Percentiles rank a stretch among this genome's conserved stretches.
phyloP scores from a whole-genome alignment of 2,888 invertebrate genomes.

The Drosophila ezoana region DNA sequence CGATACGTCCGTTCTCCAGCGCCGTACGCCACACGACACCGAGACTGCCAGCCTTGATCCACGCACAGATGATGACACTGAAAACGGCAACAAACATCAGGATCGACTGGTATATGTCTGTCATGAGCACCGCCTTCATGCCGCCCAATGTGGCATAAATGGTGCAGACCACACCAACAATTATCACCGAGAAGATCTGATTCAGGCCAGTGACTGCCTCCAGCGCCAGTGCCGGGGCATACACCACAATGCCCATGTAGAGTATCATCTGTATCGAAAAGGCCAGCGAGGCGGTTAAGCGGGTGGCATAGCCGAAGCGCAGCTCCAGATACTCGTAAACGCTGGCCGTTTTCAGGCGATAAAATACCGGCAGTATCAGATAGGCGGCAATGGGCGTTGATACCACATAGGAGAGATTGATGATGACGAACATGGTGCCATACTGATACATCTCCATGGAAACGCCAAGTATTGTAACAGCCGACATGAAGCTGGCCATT shows the following conservation, averaged over 20 bases:
- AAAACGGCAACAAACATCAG: constrained; percentile 94
- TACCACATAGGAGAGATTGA: constrained; percentile 91
- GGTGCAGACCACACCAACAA: constrained; percentile 89
- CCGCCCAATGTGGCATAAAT: constrained; percentile 95
- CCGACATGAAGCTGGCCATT: constrained; percentile 98
- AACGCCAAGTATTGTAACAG: constrained; percentile 94
- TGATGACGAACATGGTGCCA: constrained; percentile 92
- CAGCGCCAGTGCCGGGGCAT: constrained; percentile 96
- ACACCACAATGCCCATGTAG: constrained; percentile 96
- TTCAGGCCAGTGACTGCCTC: constrained; percentile 93
- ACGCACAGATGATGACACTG: constrained; percentile 91
- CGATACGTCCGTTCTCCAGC: constrained; percentile 88
- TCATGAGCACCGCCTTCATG: constrained; percentile 95
- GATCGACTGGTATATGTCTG: constrained; percentile 93
- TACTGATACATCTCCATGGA: constrained; percentile 94
- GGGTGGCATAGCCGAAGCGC: constrained; percentile 91
- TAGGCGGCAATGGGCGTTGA: constrained; percentile 92
- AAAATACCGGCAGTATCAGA: constrained; percentile 94
- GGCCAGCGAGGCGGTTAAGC: constrained; percentile 92
- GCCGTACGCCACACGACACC: constrained; percentile 90
- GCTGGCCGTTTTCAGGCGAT: constrained; percentile 92
- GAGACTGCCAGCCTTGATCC: constrained; percentile 89
- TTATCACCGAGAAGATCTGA: constrained; percentile 89
- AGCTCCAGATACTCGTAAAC: constrained; percentile 96
- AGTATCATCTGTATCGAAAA: constrained; percentile 96